Conservation (phyloP, 2,113 vertebrate genomes). For the Eclectus roratus region DNA sequence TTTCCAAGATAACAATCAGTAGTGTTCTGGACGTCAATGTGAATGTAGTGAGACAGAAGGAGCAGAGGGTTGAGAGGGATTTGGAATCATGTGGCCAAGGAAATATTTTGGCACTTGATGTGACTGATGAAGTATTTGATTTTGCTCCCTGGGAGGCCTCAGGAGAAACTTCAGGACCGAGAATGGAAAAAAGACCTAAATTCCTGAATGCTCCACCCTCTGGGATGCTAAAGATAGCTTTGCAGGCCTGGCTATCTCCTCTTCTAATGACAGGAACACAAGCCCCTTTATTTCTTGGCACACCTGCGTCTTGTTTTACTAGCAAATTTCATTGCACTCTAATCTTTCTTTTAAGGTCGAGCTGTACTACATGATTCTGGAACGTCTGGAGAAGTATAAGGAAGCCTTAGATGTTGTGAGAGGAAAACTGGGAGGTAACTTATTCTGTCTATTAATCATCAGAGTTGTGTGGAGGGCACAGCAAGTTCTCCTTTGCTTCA, state of each 20-base stretch:
- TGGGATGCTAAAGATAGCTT: constrained; percentile 2
- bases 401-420: constrained; percentile 94
- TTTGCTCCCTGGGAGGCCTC: neutral
- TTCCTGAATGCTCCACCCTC: neutral
- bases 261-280: neutral
- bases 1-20: neutral
- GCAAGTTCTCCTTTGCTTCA: neutral
- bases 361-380: constrained; percentile 98
- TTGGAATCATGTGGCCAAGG: neutral
- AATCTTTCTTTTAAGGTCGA: constrained; percentile 80
- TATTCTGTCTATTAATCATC: neutral
- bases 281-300: neutral
- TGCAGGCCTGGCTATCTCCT: neutral
- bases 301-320: neutral
- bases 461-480: neutral
- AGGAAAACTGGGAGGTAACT: constrained; percentile 92
- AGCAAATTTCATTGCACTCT: neutral
- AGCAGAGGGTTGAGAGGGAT: neutral
- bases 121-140: neutral
- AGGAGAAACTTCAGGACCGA: neutral
- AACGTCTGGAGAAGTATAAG: constrained; percentile 91
- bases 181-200: constrained; percentile 27
- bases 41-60: neutral
- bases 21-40: neutral
- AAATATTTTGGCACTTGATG: neutral